Base-by-base conservation (phyloP, 2,113 vertebrate genomes). In the Myiagra hebetior region DNA sequence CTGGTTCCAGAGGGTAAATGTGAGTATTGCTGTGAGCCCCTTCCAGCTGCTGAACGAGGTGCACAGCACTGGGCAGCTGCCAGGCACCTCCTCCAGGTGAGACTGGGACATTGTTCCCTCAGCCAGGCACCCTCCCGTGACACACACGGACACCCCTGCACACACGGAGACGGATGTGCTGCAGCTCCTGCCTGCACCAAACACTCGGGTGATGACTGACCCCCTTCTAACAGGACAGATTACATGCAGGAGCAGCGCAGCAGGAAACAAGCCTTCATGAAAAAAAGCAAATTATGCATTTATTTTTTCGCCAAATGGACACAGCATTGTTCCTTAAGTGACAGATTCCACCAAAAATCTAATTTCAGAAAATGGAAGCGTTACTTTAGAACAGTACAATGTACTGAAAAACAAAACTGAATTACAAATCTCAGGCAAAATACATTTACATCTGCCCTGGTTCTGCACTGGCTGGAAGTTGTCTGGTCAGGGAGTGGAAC, bases 121-220 rank as follows among this genome's bases (percentile, higher is more conserved):
- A 24, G 60, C 55, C 4, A 10, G 44, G 42, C 13, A 7, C 49
- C 18, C 31, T 17, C 44, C 46, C 2, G 0, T 20, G n/a, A 31
- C 39, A 14, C 5, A 68, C 22, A 23, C 0, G 3, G 46, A 8
- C 11, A 1, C 4, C 59, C 47, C 11, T 1, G 1, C 6, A 4
- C 1, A 1, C 10, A 13, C 0, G 0, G 37, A 7, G 18, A 57
- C 0, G 0, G 44, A 14, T 0, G 23, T 10, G 53, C 59, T 15
- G 1, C 44, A 19, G 19, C 10, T 27, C 44, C 47, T 30, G 8
- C 44, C 53, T 14, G 20, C 4, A 28, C 8, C 30, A 7, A 27
- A 15, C 27, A 0, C 12, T 26, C 6, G 1, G 39, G 30, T 64
- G 37, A n/a, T 2, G 0, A 33, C 2, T 1, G 5, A n/a, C 24